Evolutionary conservation across 2,888 invertebrate genomes (phyloP).

Genomic region (Laothoe populi): DNA sequence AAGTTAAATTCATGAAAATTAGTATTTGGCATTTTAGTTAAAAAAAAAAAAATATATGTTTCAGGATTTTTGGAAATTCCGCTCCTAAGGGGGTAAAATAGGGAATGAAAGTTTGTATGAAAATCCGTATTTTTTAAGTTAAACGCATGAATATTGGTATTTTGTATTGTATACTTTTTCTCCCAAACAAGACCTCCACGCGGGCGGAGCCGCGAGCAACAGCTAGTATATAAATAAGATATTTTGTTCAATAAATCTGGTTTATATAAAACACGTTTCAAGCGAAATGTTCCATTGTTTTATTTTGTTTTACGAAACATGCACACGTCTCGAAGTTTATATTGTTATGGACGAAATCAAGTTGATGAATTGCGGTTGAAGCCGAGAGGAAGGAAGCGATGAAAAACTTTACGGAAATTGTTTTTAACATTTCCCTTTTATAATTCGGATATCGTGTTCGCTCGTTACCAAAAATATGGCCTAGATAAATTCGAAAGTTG

Average conservation of each 20-base stretch:
- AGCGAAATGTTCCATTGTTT: constrained; percentile 16
- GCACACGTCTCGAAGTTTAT: constrained; percentile 34
- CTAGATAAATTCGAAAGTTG: constrained; percentile 65
- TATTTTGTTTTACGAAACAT: constrained; percentile 25
- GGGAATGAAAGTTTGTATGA: too few relatives aligned
- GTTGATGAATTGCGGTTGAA: constrained; percentile 62
- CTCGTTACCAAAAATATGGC: constrained; percentile 64
- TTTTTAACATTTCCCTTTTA: constrained; percentile 65
- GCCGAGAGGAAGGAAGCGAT: constrained; percentile 58
- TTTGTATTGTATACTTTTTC: too few relatives aligned
- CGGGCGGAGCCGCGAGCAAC: too few relatives aligned
- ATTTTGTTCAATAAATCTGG: background rate
- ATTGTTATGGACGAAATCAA: constrained; percentile 46
- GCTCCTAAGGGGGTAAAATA: too few relatives aligned
- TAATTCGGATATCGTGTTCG: constrained; percentile 69
- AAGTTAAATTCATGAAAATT: too few relatives aligned
- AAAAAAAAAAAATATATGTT: too few relatives aligned
- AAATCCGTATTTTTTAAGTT: too few relatives aligned
- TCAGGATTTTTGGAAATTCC: too few relatives aligned
- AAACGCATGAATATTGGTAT: too few relatives aligned
- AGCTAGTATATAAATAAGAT: background rate
- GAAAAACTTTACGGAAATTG: constrained; percentile 64
- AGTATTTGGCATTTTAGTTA: too few relatives aligned
- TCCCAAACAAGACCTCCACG: too few relatives aligned
- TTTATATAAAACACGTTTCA: constrained; percentile 17